Evolutionary conservation across 1,140 invertebrate genomes (phyloP).

Genomic region (Danaus melanippus): DNA sequence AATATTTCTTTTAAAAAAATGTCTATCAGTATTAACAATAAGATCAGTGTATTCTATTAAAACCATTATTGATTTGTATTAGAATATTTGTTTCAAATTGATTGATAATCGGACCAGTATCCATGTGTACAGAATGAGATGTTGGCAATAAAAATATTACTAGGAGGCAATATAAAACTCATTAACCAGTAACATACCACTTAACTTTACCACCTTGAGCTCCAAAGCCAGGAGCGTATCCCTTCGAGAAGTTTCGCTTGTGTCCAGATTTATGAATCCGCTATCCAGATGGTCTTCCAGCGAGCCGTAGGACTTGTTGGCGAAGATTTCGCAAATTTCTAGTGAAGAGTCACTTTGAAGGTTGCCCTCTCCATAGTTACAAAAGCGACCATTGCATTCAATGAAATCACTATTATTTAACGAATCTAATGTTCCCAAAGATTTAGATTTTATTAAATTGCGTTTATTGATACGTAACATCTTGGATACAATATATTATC

Average conservation of each 20-base stretch:
- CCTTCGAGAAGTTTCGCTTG: not conserved
- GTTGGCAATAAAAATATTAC: too few relatives aligned
- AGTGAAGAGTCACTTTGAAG: slow-evolving; percentile 9
- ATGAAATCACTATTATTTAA: not conserved
- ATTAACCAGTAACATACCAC: not conserved
- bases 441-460: slow-evolving; percentile 3
- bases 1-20: too few relatives aligned
- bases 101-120: too few relatives aligned
- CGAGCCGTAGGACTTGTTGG: slow-evolving; percentile 6
- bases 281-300: slow-evolving; percentile 3
- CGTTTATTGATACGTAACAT: too few relatives aligned
- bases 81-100: too few relatives aligned
- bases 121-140: too few relatives aligned
- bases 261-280: not conserved
- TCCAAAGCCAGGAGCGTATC: slow-evolving; percentile 2
- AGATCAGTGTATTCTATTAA: too few relatives aligned
- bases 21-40: too few relatives aligned
- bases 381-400: slow-evolving; percentile 8
- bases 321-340: slow-evolving; percentile 10
- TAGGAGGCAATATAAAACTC: too few relatives aligned
- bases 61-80: too few relatives aligned
- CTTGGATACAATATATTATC: too few relatives aligned
- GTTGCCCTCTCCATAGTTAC: slow-evolving; percentile 7
- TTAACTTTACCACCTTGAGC: slow-evolving; percentile 6
- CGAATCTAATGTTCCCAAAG: slow-evolving; percentile 1